A percentile compares a stretch with the other conserved stretches of the same genome.
Conservation (phyloP, 92 coral and sea anemone genomes). For the Epizoanthus illoricatus region DNA sequence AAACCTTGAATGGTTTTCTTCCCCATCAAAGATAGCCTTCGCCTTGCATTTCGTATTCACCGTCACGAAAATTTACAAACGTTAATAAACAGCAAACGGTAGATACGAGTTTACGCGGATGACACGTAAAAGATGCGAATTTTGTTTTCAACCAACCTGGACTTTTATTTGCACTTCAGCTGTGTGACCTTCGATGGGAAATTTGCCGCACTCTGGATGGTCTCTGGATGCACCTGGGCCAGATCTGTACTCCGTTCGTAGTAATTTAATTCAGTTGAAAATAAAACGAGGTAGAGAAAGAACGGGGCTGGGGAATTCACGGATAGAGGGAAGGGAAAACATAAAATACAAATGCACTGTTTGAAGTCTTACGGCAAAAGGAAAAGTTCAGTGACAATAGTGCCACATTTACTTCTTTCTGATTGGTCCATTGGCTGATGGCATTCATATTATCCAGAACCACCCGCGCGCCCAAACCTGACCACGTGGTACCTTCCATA, state of each 20-base stretch:
- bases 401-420: slow-evolving; percentile 41
- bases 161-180: slow-evolving; percentile 2
- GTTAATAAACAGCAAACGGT: background rate
- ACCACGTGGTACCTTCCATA: slow-evolving; percentile 23
- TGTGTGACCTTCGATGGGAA: slow-evolving; percentile 13
- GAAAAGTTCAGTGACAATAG: slow-evolving; percentile 7
- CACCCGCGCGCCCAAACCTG: slow-evolving; percentile 2
- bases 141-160: background rate
- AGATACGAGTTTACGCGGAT: background rate
- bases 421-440: slow-evolving; percentile 17
- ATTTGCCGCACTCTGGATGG: background rate
- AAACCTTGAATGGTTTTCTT: background rate
- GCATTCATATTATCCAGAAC: slow-evolving; percentile 23
- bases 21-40: background rate
- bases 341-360: slow-evolving; percentile 26
- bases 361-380: background rate
- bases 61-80: slow-evolving; percentile 1
- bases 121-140: slow-evolving; percentile 28
- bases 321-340: slow-evolving; percentile 41
- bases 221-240: background rate
- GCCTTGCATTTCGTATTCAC: slow-evolving; percentile 18
- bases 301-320: slow-evolving; percentile 41
- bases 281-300: slow-evolving; percentile 31
- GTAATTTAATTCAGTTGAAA: slow-evolving; percentile 13
- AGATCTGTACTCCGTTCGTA: background rate